Evolutionary conservation across 2,888 invertebrate species (phyloP), one percentile per base, ranked within the genome.

Genomic region (Octonoba sinensis): DNA sequence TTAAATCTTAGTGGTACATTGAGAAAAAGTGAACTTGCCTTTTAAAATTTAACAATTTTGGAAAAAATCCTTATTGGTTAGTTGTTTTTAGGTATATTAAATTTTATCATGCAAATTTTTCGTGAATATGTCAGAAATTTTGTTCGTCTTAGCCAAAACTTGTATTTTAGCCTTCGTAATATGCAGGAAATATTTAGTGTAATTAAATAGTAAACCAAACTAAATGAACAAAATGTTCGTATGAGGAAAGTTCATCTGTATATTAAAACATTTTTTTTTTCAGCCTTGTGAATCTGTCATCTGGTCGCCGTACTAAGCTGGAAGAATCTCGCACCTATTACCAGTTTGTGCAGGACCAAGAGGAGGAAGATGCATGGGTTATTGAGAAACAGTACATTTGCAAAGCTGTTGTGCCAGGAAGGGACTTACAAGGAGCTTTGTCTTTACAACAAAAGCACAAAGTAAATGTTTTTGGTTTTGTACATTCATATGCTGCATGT

Each of bases 331-430:
- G 96, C 81, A 95, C 95, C 87, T 95, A 96, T 87, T 97, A 94
- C 90, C 96, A 97, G 89, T 97, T 99, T 89, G 90, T 97, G 78
- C 96, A 97, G 89, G 98, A 99, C 88, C 95, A 96, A 86, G 98
- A 99, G 86, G 99, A 99, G 87, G 99, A 99, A 89, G 97, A 98
- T 90, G 93, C 95, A 0, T 99, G 99, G 98, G 91, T 99, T 73
- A 93, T 95, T 0, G 99, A 99, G 87, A 97, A 96, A 87, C 96
- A 97, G 88, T 91, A 95, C 6, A 94, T 97, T 83, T 97, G 97
- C 88, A 94, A 94, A 87, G 93, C 96, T 0, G 95, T 95, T n/a
- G 94, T 97, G 36, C 93, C 95, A 0, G 96, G 97, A 0, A 97
- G 97, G 89, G 98, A 99, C 89, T 90, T 98, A 62, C 91, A 95